phyloP scores from a whole-genome alignment of 2,888 invertebrate species.

The Phyllotreta striolata region DNA sequence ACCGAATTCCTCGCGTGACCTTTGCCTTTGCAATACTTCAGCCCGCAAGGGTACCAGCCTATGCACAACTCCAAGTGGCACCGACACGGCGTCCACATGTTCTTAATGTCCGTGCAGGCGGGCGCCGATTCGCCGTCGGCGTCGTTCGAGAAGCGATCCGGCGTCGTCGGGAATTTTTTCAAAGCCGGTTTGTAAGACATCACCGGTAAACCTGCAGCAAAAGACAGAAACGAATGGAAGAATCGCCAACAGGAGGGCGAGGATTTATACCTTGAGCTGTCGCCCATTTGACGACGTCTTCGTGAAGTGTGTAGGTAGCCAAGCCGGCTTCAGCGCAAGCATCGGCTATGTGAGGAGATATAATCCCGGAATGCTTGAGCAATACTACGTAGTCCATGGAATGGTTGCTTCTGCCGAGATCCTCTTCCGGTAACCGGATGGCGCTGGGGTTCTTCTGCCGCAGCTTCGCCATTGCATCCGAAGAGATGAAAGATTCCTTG shows the following conservation, averaged over 20 bases:
- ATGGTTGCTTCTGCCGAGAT: conserved; percentile 82
- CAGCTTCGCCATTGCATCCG: conserved; percentile 95
- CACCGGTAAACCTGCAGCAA: conserved; percentile 72
- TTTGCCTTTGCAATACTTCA: conserved; percentile 86
- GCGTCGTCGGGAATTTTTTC: conserved; percentile 71
- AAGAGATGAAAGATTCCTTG: conserved; percentile 93
- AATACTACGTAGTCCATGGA: conserved; percentile 86
- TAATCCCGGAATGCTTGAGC: conserved; percentile 70
- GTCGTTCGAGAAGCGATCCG: conserved; percentile 48
- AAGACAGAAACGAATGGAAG: too few relatives aligned
- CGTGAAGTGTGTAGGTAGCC: conserved; percentile 78
- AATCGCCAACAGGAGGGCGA: too few relatives aligned
- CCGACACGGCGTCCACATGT: conserved; percentile 77
- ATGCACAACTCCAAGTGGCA: conserved; percentile 89
- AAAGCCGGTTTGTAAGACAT: conserved; percentile 76
- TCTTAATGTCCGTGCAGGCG: conserved; percentile 73
- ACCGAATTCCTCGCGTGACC: conserved; percentile 67
- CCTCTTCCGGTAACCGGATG: conserved; percentile 85
- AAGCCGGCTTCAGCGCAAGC: conserved; percentile 82
- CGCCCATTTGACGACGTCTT: conserved; percentile 82
- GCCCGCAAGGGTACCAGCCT: conserved; percentile 95
- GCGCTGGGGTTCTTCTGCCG: conserved; percentile 73
- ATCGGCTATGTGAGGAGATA: conserved; percentile 77
- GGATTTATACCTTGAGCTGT: conserved; percentile 71
- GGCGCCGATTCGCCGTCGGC: conserved; percentile 45